Evolutionary conservation across 2,797 vertebrate species (phyloP).

Genomic region (Ctenopoma kingsleyae): DNA sequence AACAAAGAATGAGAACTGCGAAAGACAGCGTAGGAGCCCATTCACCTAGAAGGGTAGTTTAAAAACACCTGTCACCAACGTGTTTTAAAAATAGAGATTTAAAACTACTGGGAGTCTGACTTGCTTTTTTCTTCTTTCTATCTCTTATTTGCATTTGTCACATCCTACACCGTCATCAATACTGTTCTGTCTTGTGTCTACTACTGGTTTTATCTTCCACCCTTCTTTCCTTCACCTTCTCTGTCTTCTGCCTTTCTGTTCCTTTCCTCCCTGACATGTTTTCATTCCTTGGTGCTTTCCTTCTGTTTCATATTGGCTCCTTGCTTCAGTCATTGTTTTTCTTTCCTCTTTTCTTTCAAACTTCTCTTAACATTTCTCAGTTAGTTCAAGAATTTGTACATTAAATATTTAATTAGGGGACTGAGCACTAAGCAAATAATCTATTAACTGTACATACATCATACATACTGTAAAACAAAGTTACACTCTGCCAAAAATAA

Average conservation of each 20-base stretch:
- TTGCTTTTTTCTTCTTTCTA: not conserved
- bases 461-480: not conserved
- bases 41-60: conserved; percentile 22
- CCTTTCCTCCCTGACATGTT: not conserved
- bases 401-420: not conserved
- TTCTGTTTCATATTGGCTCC: not conserved
- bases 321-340: not conserved
- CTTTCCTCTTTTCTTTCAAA: not conserved
- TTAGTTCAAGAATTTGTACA: conserved; percentile 43
- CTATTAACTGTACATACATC: not conserved
- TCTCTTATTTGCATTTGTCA: not conserved
- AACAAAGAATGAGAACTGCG: not conserved
- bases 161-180: not conserved
- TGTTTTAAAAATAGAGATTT: conserved; percentile 21
- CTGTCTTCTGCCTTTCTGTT: not conserved
- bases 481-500: not conserved
- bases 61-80: conserved; percentile 36
- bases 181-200: not conserved
- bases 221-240: not conserved
- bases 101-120: not conserved
- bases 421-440: not conserved
- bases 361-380: not conserved
- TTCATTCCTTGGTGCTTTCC: not conserved
- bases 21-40: not conserved
- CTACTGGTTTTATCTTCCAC: not conserved